Conservation (phyloP, 1,140 invertebrate genomes). For the Apocrypta bakeri region DNA sequence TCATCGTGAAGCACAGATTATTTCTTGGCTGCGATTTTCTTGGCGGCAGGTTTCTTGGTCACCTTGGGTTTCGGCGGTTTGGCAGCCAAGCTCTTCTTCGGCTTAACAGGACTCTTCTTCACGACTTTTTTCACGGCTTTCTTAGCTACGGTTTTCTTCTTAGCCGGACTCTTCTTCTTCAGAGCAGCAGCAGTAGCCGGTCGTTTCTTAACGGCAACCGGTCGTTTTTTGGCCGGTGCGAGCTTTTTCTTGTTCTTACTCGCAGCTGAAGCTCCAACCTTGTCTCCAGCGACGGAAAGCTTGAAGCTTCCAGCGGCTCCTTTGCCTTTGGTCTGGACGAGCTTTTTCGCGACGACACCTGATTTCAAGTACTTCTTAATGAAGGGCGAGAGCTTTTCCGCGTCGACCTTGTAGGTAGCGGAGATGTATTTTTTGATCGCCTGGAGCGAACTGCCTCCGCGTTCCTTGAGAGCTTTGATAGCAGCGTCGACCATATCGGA, state of each 20-base stretch:
- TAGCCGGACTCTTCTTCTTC: slow-evolving; percentile 11
- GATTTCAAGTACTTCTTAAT: slow-evolving; percentile 77
- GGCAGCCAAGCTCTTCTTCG: not conserved
- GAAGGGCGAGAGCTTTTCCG: slow-evolving; percentile 77
- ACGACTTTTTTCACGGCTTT: not conserved
- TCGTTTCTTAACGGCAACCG: not conserved
- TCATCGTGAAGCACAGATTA: too few relatives aligned
- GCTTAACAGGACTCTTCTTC: slow-evolving; percentile 14
- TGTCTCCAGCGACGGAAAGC: slow-evolving; percentile 54
- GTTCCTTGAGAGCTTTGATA: slow-evolving; percentile 77
- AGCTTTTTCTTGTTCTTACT: slow-evolving; percentile 29
- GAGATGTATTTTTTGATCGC: slow-evolving; percentile 80
- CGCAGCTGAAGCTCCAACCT: not conserved
- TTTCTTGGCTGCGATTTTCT: slow-evolving; percentile 24
- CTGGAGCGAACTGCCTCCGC: slow-evolving; percentile 77
- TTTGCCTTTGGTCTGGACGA: slow-evolving; percentile 79
- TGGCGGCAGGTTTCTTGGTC: slow-evolving; percentile 1
- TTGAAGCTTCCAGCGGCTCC: slow-evolving; percentile 79
- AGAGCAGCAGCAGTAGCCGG: not conserved
- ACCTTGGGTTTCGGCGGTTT: not conserved
- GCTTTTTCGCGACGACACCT: slow-evolving; percentile 74
- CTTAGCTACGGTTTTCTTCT: slow-evolving; percentile 23
- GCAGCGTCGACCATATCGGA: slow-evolving; percentile 77
- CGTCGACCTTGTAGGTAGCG: slow-evolving; percentile 76
- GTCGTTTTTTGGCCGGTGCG: not conserved